These are phyloP conservation scores for Mormoops blainvillei DNA, from an alignment of 2,113 vertebrate species.

Conservation along the genomic window DNA sequence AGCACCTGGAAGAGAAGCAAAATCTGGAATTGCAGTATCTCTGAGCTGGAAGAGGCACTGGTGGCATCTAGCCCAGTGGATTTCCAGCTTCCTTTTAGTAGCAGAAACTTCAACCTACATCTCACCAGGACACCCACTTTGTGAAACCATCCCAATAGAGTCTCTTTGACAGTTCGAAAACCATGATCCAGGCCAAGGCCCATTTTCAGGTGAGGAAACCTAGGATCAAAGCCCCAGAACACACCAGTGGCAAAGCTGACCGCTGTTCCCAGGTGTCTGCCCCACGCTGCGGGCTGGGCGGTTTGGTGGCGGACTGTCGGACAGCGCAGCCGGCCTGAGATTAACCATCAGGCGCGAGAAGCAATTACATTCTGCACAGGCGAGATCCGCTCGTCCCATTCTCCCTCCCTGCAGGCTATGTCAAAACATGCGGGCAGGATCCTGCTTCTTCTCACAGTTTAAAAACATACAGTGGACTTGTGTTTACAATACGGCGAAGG, in stretches of 20 bases:
- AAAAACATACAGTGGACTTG: slow-evolving; percentile 66
- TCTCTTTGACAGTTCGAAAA: neutral
- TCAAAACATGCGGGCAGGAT: slow-evolving; percentile 67
- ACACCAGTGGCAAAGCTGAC: neutral
- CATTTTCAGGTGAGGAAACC: neutral
- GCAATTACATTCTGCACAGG: slow-evolving; percentile 40
- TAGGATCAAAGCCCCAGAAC: neutral
- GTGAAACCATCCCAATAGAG: neutral
- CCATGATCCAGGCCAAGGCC: neutral
- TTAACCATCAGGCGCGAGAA: slow-evolving; percentile 61
- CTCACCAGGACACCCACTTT: neutral
- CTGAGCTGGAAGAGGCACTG: neutral
- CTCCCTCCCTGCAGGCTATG: slow-evolving; percentile 67
- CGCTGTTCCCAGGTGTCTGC: neutral
- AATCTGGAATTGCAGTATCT: neutral
- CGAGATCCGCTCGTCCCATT: slow-evolving; percentile 59
- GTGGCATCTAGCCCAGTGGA: neutral
- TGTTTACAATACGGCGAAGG: slow-evolving; percentile 63
- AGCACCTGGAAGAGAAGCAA: neutral
- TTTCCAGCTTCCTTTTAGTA: neutral
- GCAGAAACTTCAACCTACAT: neutral
- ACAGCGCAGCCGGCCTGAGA: slow-evolving; percentile 30
- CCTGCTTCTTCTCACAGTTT: slow-evolving; percentile 75
- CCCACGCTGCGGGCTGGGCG: rapidly evolving
- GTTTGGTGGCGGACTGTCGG: neutral